phyloP scores from a whole-genome alignment of 2,797 vertebrate genomes.

The Protosalanx chinensis region DNA sequence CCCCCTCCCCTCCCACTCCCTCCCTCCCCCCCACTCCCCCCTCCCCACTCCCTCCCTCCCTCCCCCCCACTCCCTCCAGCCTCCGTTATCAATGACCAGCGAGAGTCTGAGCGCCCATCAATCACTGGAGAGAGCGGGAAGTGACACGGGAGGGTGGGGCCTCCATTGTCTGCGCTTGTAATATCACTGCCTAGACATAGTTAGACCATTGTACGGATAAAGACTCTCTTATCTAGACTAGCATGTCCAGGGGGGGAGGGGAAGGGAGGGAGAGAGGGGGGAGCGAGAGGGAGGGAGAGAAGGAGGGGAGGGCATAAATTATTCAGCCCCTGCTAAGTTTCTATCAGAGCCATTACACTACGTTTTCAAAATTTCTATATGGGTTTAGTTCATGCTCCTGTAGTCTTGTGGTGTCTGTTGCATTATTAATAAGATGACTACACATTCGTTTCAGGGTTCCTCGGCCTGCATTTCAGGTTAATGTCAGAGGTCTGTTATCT shows the following conservation, averaged over 20 bases:
- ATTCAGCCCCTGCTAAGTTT: neutral
- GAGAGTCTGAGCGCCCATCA: neutral
- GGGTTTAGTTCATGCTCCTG: neutral
- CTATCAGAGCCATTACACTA: neutral
- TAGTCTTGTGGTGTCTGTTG: neutral
- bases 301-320: neutral
- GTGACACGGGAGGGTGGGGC: neutral
- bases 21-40: neutral
- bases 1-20: no score
- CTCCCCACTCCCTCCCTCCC: no score
- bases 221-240: slow-evolving; percentile 1
- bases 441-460: neutral
- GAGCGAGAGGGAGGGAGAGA: neutral
- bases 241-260: neutral
- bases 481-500: neutral
- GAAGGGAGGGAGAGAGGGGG: neutral
- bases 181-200: slow-evolving; percentile 1
- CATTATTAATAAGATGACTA: neutral
- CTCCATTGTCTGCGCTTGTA: slow-evolving; percentile 7
- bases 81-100: neutral
- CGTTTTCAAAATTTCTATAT: neutral
- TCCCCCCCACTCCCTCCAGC: neutral
- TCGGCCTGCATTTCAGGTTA: neutral
- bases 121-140: neutral
- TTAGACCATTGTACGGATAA: slow-evolving; percentile 2